Base-by-base conservation (phyloP, 2,797 vertebrate species). In the Rhinophrynus dorsalis region DNA sequence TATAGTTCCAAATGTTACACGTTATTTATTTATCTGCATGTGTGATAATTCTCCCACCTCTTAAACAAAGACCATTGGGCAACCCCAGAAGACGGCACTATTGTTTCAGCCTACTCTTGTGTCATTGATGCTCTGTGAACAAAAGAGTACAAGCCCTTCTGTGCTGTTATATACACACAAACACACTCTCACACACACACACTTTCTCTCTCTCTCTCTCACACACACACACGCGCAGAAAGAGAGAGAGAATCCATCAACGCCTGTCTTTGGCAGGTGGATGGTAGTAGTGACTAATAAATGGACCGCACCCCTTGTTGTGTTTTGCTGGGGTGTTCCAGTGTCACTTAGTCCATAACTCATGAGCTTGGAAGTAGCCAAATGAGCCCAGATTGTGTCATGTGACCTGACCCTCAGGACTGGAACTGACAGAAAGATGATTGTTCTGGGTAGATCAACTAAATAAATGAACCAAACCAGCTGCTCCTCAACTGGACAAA, bases 221-320 rank as follows among this genome's bases (percentile, higher is more conserved):
- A n/a, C n/a, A n/a, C n/a, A n/a, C n/a, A n/a, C n/a, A n/a, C n/a
- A n/a, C n/a, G n/a, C n/a, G n/a, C n/a, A n/a, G n/a, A 48, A 30
- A 44, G 1, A 15, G 62, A 44, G 33, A 65, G 61, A 65, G 65
- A 61, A 65, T 73, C 69, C 47, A 66, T 66, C 55, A 66, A 20
- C 27, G 60, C 51, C 33, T 23, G 38, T 26, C 38, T 21, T 54
- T 71, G 61, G 69, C 69, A 73, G 69, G 62, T 66, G 69, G 55
- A 60, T 73, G 45, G 62, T 62, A 66, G 32, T 33, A 52, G 69
- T 57, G 40, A 35, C 66, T 66, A 60, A 66, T 59, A 59, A 65
- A 30, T 18, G 55, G 30, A 44, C 62, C 61, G 55, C 69, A 60
- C 69, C 69, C 69, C 69, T 73, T 29, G 24, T 3, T 63, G 44